Evolutionary conservation across 2,888 invertebrate genomes (phyloP), one percentile per base, ranked within the genome.

Genomic region (Chymomyza procnemis): DNA sequence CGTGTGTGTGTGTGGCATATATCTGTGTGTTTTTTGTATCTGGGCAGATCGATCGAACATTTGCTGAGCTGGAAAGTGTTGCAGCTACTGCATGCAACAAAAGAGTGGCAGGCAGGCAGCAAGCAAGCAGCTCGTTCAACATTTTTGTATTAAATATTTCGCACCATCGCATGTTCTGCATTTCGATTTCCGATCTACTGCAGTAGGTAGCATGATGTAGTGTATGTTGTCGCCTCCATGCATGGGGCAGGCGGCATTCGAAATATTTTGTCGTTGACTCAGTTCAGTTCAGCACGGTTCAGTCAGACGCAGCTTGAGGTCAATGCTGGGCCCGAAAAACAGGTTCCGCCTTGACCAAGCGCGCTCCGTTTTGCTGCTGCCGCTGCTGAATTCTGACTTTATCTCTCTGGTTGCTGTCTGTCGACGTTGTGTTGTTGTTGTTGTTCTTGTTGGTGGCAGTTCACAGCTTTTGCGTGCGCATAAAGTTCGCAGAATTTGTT

Each of bases 81-180:
- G 56, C 56, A 56, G 30, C n/a, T 26, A 56, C 26, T 18, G 18
- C 56, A n/a, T 26, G 26, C 26, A 26, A 26, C 26, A 26, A n/a
- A n/a, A n/a, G n/a, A n/a, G 26, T 6, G 26, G 26, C 26, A 2
- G 26, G 30, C 30, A 56, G 55, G 16, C 8, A 55, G n/a, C n/a
- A n/a, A n/a, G n/a, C n/a, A 21, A 3, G 30, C 64, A 71, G 52
- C 66, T 67, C 61, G 69, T 50, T 60, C 65, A 63, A 62, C 74
- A 84, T 76, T 87, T 85, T 71, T 77, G 83, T 79, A 82, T 85
- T 83, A 82, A 83, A 83, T 85, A 79, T 85, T 83, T 83, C 85
- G 87, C 82, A 87, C 87, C 82, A n/a, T n/a, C n/a, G n/a, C n/a
- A 87, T 85, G 85, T 85, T 87, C 85, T 85, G 88, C 76, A 84